A percentile compares a stretch with the other conserved stretches of the same genome.
phyloP scores from a whole-genome alignment of 1,140 invertebrate species.

The Drosophila parabipectinata region DNA sequence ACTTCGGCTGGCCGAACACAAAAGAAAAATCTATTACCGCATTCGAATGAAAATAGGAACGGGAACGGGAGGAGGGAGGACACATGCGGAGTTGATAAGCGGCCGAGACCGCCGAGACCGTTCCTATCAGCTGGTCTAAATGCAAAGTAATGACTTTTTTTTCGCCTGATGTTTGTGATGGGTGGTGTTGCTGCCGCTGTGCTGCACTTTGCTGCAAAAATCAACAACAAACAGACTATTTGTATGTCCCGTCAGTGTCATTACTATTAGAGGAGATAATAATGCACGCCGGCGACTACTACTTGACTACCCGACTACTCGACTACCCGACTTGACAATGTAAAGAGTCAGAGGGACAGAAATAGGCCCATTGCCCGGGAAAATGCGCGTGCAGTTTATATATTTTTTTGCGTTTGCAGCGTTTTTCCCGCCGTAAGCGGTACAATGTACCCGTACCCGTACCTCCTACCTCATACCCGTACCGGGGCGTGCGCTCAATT shows the following conservation, averaged over 20 bases:
- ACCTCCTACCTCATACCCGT: constrained; percentile 36
- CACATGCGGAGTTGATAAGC: constrained; percentile 47
- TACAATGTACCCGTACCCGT: constrained; percentile 19
- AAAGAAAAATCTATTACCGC: constrained; percentile 74
- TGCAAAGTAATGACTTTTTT: constrained; percentile 69
- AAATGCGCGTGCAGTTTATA: constrained; percentile 69
- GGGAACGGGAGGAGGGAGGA: constrained; percentile 3
- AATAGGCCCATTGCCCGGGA: constrained; percentile 72
- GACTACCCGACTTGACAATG: constrained; percentile 32
- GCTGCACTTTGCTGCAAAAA: constrained; percentile 58
- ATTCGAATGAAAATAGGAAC: constrained; percentile 14
- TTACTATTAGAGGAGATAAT: constrained; percentile 72
- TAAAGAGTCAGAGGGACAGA: constrained; percentile 41
- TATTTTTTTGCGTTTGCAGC: constrained; percentile 6
- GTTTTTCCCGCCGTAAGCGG: constrained; percentile 65
- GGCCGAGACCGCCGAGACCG: constrained; percentile 7
- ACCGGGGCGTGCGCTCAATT: constrained; percentile 69
- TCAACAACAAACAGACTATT: constrained; percentile 48
- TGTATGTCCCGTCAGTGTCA: constrained; percentile 59
- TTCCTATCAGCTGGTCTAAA: constrained; percentile 73
- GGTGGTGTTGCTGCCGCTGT: constrained; percentile 4
- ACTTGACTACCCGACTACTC: constrained; percentile 21
- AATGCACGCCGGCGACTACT: constrained; percentile 14
- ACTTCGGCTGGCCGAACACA: constrained; percentile 8
- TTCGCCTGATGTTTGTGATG: constrained; percentile 23